Percentiles rank a stretch among this genome's conserved stretches.
Evolutionary conservation across 2,113 vertebrate species (phyloP).

Genomic region (Pipra filicauda): DNA sequence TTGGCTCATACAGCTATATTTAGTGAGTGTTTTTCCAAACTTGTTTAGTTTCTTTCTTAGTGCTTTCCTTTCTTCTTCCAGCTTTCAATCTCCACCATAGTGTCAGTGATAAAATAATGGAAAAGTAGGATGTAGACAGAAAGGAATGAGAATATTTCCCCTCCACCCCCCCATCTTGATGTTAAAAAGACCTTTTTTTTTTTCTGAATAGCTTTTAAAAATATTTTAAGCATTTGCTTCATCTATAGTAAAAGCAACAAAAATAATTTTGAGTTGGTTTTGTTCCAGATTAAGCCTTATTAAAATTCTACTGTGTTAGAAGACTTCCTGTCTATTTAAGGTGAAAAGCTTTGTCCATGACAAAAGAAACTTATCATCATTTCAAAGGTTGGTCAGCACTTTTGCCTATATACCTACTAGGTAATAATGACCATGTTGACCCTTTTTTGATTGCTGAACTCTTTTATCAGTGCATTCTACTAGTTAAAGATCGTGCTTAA

Average conservation of each 20-base stretch:
- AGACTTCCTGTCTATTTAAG: neutral
- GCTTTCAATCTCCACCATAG: neutral
- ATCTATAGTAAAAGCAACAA: neutral
- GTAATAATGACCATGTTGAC: constrained; percentile 32
- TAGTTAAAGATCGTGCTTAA: neutral
- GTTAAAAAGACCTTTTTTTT: neutral
- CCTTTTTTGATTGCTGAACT: constrained; percentile 3
- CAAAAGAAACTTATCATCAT: constrained; percentile 31
- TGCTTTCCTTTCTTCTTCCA: neutral
- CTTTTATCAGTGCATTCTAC: constrained; percentile 36
- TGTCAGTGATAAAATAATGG: neutral
- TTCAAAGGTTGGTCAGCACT: constrained; percentile 41
- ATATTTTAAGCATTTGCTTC: neutral
- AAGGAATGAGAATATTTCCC: neutral
- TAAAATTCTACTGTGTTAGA: constrained; percentile 1
- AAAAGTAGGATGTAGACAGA: neutral
- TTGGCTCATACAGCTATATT: neutral
- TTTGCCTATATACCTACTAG: neutral
- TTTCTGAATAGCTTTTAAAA: neutral
- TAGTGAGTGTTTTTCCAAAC: neutral
- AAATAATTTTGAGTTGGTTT: neutral
- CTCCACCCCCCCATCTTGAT: neutral
- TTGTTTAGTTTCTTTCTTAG: neutral
- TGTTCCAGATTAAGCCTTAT: neutral
- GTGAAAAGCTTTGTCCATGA: constrained; percentile 3